These are phyloP conservation scores for Drosophila silvestris DNA, from an alignment of 2,888 invertebrate species.

Conservation along the genomic window DNA sequence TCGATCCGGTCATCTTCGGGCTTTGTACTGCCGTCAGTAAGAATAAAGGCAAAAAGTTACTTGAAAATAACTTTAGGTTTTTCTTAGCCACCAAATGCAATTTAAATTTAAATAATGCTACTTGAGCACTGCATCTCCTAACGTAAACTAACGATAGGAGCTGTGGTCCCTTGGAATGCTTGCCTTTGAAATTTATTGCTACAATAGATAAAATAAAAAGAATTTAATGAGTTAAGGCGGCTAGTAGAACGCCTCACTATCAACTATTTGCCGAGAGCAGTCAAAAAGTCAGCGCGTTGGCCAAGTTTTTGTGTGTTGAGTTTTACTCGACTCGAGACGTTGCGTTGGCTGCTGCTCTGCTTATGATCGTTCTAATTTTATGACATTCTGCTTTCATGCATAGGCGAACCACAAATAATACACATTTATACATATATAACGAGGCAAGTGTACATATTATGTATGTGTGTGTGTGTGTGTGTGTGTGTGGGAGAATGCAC, in stretches of 20 bases:
- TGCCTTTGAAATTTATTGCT: slow-evolving; percentile 22
- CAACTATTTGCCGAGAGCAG: slow-evolving; percentile 72
- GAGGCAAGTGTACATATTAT: slow-evolving; percentile 4
- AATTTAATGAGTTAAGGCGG: slow-evolving; percentile 72
- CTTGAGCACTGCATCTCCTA: neutral
- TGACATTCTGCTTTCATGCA: slow-evolving; percentile 78
- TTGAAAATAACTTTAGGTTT: neutral
- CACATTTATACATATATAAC: slow-evolving; percentile 5
- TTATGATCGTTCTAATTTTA: slow-evolving; percentile 79
- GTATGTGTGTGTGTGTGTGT: slow-evolving; percentile 23
- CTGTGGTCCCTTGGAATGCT: slow-evolving; percentile 7
- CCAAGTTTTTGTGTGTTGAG: slow-evolving; percentile 54
- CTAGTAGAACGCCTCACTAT: slow-evolving; percentile 60
- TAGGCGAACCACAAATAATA: slow-evolving; percentile 54
- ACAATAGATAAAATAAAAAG: slow-evolving; percentile 51
- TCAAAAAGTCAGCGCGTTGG: slow-evolving; percentile 66
- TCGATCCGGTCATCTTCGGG: neutral
- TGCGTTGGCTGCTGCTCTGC: slow-evolving; percentile 39
- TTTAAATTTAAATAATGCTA: slow-evolving; percentile 13
- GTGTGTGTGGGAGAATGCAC: slow-evolving; percentile 41
- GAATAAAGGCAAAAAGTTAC: neutral
- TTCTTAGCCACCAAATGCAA: neutral
- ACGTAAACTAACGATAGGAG: neutral
- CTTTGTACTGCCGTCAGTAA: neutral
- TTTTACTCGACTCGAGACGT: slow-evolving; percentile 25